Evolutionary conservation across 2,113 vertebrate species (phyloP), one percentile per base, ranked within the genome.

Genomic region (Calyptomena viridis): DNA sequence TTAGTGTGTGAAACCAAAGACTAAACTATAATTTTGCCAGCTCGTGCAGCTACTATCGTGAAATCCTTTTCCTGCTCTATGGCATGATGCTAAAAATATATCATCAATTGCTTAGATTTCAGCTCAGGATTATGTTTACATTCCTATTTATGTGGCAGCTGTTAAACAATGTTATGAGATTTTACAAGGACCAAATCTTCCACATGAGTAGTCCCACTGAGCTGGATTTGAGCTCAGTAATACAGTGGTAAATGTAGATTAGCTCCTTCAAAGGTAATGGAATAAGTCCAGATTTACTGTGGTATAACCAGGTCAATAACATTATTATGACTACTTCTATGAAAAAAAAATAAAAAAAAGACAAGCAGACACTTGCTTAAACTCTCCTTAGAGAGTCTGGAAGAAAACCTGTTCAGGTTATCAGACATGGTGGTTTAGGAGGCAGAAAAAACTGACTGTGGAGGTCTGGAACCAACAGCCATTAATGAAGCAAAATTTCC

Each of bases 181-280:
- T 93, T 96, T 84, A 63, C 42, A 80, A 62, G 76, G 53, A 88
- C 82, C 73, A 87, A 87, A 96, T 94, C 74, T 79, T 91, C 59
- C 72, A 67, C 67, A 71, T 0, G 6, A 90, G 94, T 66, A 81
- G 80, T 78, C 63, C 77, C 87, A 86, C 71, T 83, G 95, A 87
- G 85, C 63, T 95, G 74, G 80, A 82, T 96, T 97, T 91, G 37
- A 84, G 44, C 31, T 91, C 27, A 64, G 35, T 64, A 86, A 72
- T 71, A 79, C 31, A 42, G 58, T 19, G 53, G 44, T 82, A 94
- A 95, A 94, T 68, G 59, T 74, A 91, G 91, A 95, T 93, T 72
- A 95, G 62, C 39, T 92, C 58, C 39, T 94, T 87, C 79, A 89
- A 95, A 92, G 73, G 75, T 69, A 88, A 13, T 67, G 56, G 76